Base-by-base conservation (phyloP, 2,797 vertebrate genomes). In the Saxicola maurus region DNA sequence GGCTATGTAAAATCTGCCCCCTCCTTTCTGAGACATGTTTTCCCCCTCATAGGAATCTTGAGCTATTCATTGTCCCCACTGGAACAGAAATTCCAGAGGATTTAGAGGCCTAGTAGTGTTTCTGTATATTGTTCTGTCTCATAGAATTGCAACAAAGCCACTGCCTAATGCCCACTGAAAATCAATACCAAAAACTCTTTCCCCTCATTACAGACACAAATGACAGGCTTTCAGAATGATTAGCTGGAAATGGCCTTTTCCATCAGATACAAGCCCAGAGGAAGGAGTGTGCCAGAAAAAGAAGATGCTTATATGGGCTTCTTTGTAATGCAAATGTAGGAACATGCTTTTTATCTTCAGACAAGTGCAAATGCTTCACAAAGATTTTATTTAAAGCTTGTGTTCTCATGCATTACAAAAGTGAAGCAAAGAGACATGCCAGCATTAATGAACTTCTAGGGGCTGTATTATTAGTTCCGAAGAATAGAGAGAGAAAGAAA, bases 331-430 rank as follows among this genome's bases (percentile, higher is more conserved):
- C 85, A 94, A 95, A 95, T 95, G 73, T 83, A 83, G 79, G 82
- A 93, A 95, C 93, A 95, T 27, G 93, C 56, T 90, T 95, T 95
- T 95, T 94, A 95, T 94, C 95, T 95, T 95, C 89, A 95, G 95
- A 95, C 89, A 90, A 95, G 93, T 87, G 92, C 90, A 89, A 95
- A 86, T 80, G 90, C 86, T 95, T 91, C 94, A 91, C 87, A 93
- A 94, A 90, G 92, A 89, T 95, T 94, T 95, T 94, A 93, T 93
- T 94, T 95, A 91, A 94, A 83, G 84, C 87, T 90, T 93, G 87
- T 89, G 92, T 89, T 94, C 85, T 92, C 85, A 90, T 93, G 93
- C 91, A 91, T 94, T 95, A 93, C 76, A 81, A 69, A 94, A 95
- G 87, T 93, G 91, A 93, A 93, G 89, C 87, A 89, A 86, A 89